phyloP scores from a whole-genome alignment of 2,113 vertebrate species.

The Gobio gobio region DNA sequence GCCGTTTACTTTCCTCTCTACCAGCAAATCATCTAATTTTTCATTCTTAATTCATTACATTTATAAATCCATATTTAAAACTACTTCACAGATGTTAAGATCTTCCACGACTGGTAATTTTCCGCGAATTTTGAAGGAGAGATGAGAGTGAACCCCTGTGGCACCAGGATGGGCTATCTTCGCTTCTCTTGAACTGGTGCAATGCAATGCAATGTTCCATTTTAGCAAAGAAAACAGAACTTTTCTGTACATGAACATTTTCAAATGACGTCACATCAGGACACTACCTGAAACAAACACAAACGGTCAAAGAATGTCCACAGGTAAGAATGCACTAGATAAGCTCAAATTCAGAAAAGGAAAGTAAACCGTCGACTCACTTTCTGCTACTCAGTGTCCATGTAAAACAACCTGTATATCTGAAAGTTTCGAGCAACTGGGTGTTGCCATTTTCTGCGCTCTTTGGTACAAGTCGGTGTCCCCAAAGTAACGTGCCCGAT shows the following conservation, averaged over 20 bases:
- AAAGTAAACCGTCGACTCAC: background rate
- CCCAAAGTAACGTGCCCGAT: constrained; percentile 96
- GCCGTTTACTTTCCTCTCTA: constrained; percentile 53
- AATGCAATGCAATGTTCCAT: constrained; percentile 40
- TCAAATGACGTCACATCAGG: constrained; percentile 16
- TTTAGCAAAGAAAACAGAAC: constrained; percentile 40
- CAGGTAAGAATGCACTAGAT: background rate
- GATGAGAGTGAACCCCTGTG: constrained; percentile 17
- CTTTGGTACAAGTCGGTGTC: constrained; percentile 92
- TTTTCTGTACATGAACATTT: constrained; percentile 35
- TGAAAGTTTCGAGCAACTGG: constrained; percentile 94
- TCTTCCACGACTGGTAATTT: constrained; percentile 27
- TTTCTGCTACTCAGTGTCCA: constrained; percentile 70
- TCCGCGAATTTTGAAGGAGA: constrained; percentile 4
- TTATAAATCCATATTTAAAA: constrained; percentile 57
- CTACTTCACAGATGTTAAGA: constrained; percentile 14
- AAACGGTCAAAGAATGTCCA: background rate
- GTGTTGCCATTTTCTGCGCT: constrained; percentile 95
- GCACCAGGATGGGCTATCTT: constrained; percentile 23
- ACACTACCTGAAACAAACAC: constrained; percentile 15
- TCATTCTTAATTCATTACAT: constrained; percentile 35
- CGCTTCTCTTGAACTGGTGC: constrained; percentile 32
- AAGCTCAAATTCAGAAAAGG: background rate
- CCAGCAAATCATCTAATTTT: constrained; percentile 35
- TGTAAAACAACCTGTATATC: constrained; percentile 93